Evolutionary conservation across 2,888 invertebrate species (phyloP).

Genomic region (Phrixothrix hirtus): DNA sequence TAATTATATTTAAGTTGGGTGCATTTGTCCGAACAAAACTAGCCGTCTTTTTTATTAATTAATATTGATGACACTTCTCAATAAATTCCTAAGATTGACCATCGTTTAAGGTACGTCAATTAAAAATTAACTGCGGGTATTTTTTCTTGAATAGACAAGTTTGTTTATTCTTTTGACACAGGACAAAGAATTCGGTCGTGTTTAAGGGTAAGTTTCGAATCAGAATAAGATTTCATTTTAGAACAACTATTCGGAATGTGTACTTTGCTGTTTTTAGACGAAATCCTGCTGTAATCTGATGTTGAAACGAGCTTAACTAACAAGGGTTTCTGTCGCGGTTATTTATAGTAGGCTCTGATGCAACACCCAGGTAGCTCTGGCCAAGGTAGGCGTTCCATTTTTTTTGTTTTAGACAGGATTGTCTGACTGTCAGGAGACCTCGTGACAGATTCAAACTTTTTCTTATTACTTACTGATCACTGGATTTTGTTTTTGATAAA

Average conservation of each 20-base stretch:
- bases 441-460: conserved; percentile 50
- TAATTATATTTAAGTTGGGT: conserved; percentile 14
- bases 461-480: conserved; percentile 35
- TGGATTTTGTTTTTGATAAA: conserved; percentile 37
- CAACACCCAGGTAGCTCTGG: conserved; percentile 57
- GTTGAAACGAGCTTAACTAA: conserved; percentile 51
- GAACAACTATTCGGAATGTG: conserved; percentile 13
- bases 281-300: conserved; percentile 50
- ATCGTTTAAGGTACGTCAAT: conserved; percentile 51
- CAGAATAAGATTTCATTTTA: conserved; percentile 40
- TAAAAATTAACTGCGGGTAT: conserved; percentile 51
- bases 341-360: conserved; percentile 55
- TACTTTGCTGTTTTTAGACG: conserved; percentile 19
- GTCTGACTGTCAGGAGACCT: conserved; percentile 50
- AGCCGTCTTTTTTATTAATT: conserved; percentile 46
- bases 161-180: conserved; percentile 54
- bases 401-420: conserved; percentile 50
- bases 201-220: conserved; percentile 47
- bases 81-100: conserved; percentile 47
- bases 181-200: conserved; percentile 48
- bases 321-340: conserved; percentile 56
- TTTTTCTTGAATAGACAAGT: conserved; percentile 49
- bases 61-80: conserved; percentile 52
- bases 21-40: conserved; percentile 25
- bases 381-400: conserved; percentile 55